Evolutionary conservation across 2,797 vertebrate genomes (phyloP), one percentile per base, ranked within the genome.

Genomic region (Esox lucius): DNA sequence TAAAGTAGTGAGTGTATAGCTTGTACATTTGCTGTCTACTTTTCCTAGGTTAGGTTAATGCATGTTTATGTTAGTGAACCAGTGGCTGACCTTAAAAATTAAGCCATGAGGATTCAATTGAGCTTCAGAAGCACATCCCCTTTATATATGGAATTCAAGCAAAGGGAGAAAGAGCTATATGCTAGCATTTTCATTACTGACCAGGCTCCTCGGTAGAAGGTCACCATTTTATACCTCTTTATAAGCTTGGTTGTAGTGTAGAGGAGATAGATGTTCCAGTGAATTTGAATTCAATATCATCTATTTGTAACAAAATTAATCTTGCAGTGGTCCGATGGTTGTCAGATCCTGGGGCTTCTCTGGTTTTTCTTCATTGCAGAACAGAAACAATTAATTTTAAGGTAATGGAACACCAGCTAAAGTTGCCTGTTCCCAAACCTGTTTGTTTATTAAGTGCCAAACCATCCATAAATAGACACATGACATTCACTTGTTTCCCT

Each of bases 211-310:
- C 4, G 42, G 42, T 46, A 28, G 28, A 17, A 64, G 39, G 35
- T 17, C 3, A 48, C 22, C 46, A n/a, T 17, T 5, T 71, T 3
- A 71, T 39, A n/a, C 9, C n/a, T 17, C 51, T 59, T 16, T 8
- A 61, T 22, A 42, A 77, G 48, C 51, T 13, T 22, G 24, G 31
- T 51, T n/a, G 72, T 16, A 70, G 46, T 1, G n/a, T 16, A 26
- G 31, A 53, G 31, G 68, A 16, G 68, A 28, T 1, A 16, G 24
- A n/a, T n/a, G 48, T 16, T 33, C 9, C n/a, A n/a, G 24, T 46
- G 39, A 67, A 17, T 71, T 72, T 56, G 48, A 75, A 68, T 8
- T 24, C 56, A 59, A 59, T 24, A 59, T 24, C 56, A 59, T 59
- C 22, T 59, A 59, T 59, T 59, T 59, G 62, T 31, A 19, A 16